Evolutionary conservation across 35 echinoderm and acorn worm genomes (phyloP).

Genomic region (Chiridota heheva): DNA sequence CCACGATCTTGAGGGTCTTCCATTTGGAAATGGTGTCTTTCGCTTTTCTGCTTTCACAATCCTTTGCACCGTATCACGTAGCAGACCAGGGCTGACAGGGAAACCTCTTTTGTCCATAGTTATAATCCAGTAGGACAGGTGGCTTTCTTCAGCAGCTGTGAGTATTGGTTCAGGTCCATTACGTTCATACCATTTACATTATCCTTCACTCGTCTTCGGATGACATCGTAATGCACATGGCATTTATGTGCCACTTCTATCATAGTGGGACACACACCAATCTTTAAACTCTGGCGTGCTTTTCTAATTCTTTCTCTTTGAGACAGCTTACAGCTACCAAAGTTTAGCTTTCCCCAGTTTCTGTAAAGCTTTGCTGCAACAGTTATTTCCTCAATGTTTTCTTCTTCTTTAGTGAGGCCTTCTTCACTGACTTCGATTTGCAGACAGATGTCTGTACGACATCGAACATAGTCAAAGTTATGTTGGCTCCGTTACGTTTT

Average conservation of each 20-base stretch:
- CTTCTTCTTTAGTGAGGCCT: no score
- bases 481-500: no score
- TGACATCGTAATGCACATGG: slow-evolving; percentile 5
- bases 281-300: not conserved
- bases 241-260: not conserved
- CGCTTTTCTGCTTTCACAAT: not conserved
- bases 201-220: slow-evolving; percentile 1
- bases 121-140: not conserved
- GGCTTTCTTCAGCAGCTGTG: not conserved
- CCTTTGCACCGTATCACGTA: slow-evolving; percentile 11
- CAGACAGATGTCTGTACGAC: no score
- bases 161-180: slow-evolving; percentile 2
- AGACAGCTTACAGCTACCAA: not conserved
- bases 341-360: no score
- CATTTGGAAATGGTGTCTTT: slow-evolving; percentile 17
- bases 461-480: no score
- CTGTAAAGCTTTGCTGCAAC: no score
- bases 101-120: slow-evolving; percentile 4
- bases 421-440: no score
- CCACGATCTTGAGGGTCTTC: slow-evolving; percentile 4
- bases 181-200: not conserved
- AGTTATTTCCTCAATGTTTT: no score
- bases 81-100: not conserved
- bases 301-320: slow-evolving; percentile 13
- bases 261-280: not conserved